phyloP scores from a whole-genome alignment of 2,113 vertebrate species.

The Taxidea taxus region DNA sequence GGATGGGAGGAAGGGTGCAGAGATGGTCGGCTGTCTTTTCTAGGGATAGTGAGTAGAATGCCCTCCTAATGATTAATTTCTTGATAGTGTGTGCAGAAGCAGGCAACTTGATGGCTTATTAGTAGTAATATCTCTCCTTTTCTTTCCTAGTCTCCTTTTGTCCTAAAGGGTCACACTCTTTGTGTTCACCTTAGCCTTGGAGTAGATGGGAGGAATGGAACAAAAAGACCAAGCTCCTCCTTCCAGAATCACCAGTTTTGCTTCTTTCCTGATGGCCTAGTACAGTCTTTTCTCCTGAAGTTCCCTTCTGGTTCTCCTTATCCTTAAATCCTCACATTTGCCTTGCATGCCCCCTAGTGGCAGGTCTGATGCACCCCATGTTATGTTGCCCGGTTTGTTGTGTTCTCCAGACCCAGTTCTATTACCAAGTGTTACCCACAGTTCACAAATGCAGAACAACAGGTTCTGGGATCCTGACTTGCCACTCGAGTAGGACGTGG shows the following conservation, averaged over 20 bases:
- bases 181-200: background rate
- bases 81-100: background rate
- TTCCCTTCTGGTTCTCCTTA: background rate
- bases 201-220: background rate
- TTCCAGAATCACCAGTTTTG: background rate
- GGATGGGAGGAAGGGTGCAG: background rate
- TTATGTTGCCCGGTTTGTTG: background rate
- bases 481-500: background rate
- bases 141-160: background rate
- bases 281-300: background rate
- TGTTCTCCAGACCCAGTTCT: background rate
- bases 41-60: background rate
- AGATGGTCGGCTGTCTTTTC: background rate
- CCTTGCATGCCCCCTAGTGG: slow-evolving; percentile 66
- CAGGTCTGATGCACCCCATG: slow-evolving; percentile 4
- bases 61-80: background rate
- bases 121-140: background rate
- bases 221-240: background rate
- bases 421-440: background rate
- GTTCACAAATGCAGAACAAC: background rate
- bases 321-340: slow-evolving; percentile 48
- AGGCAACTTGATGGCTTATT: background rate
- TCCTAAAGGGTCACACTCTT: background rate
- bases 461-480: slow-evolving; percentile 22
- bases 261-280: background rate